Evolutionary conservation across 2,113 vertebrate species (phyloP), one percentile per base, ranked within the genome.

Genomic region (Speoplatyrhinus poulsoni): DNA sequence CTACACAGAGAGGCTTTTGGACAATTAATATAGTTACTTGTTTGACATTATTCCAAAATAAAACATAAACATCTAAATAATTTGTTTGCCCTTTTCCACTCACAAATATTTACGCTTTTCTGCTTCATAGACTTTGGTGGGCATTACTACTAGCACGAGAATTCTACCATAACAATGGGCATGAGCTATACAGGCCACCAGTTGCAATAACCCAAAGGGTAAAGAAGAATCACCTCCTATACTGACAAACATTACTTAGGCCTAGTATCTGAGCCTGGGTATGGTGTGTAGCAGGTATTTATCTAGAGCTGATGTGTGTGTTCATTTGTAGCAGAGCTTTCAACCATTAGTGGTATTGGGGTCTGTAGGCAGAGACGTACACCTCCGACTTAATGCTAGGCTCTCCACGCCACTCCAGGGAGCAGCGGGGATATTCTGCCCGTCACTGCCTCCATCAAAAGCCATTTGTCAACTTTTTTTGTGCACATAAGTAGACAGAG

Each of bases 391-490:
- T 41, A 41, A 80, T 76, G 60, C 79, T 72, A 50, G 56, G 62
- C 52, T 81, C 58, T 79, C 63, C 60, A 46, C 62, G 67, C 63
- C 70, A 76, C 73, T 84, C 73, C 48, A 50, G 66, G 60, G 62
- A 81, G 63, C 53, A 46, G 47, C 5, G 3, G 53, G 17, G 19
- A 64, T 52, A 69, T 69, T 70, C 63, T 80, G 68, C 70, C 79
- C 85, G 75, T 82, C 77, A 76, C 67, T 55, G 67, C 65, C 49
- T 83, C 77, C 69, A 85, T 85, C 82, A 80, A 76, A 84, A 79
- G 73, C 77, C 75, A 83, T 87, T 83, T 85, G 81, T 83, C 85
- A 86, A 62, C 36, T 41, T 81, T 83, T 83, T 81, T 66, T 66
- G 74, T 76, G 57, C 71, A 76, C 79, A 80, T 81, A 75, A 76